A percentile compares a stretch with the other conserved stretches of the same genome.
Evolutionary conservation across 2,888 invertebrate species (phyloP).

Genomic region (Adineta ricciae): DNA sequence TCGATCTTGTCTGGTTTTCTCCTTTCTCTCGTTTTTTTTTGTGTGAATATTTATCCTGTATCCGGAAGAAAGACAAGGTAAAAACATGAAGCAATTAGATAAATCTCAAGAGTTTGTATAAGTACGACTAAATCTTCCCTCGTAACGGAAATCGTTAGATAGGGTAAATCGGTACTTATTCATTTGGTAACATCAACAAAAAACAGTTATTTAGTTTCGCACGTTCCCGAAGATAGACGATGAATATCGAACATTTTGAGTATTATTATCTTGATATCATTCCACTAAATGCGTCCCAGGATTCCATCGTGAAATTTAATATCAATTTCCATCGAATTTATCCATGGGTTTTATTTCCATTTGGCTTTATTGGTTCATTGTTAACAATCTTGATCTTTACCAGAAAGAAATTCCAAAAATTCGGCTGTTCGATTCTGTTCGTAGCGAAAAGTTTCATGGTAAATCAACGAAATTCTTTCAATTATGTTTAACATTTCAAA

Average conservation of each 20-base stretch:
- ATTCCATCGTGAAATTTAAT: not conserved
- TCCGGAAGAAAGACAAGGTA: not conserved
- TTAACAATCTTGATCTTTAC: conserved; percentile 13
- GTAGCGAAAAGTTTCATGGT: conserved; percentile 12
- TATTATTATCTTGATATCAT: not conserved
- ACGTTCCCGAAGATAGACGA: not conserved
- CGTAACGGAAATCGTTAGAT: not conserved
- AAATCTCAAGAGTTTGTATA: not conserved
- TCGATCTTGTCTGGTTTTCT: not conserved
- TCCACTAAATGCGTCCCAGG: not conserved
- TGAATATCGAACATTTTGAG: conserved; percentile 19
- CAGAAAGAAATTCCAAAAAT: conserved; percentile 1
- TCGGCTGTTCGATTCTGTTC: not conserved
- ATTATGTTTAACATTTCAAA: not conserved
- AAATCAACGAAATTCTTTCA: not conserved
- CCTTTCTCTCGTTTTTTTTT: not conserved
- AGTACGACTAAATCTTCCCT: not conserved
- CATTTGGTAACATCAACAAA: too few relatives aligned
- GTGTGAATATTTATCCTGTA: not conserved
- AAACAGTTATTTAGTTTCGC: too few relatives aligned
- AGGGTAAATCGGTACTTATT: too few relatives aligned
- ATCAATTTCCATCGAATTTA: not conserved
- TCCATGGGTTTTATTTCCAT: conserved; percentile 19
- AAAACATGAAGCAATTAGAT: not conserved
- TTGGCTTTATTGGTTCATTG: conserved; percentile 15